Percentiles rank a stretch among this genome's conserved stretches.
Evolutionary conservation across 1,140 invertebrate genomes (phyloP).

Genomic region (Pissodes strobi): DNA sequence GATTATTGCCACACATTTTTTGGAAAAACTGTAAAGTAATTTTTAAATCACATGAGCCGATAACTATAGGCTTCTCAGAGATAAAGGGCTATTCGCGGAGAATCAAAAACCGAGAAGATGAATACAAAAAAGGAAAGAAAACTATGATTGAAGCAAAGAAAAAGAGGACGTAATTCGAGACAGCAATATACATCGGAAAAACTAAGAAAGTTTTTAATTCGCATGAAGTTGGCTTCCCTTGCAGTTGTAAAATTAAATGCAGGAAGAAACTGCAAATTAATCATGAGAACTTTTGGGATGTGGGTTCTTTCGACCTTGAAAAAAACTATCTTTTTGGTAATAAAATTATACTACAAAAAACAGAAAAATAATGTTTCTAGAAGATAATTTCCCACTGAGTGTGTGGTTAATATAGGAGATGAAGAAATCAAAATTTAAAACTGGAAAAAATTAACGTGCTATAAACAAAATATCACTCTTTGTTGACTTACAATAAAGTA

Average conservation of each 20-base stretch:
- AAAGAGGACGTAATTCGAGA: slow-evolving; percentile 14
- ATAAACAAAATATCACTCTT: background rate
- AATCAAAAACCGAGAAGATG: no score
- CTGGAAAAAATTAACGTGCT: slow-evolving; percentile 4
- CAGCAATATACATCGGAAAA: background rate
- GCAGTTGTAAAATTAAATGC: slow-evolving; percentile 18
- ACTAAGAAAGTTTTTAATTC: slow-evolving; percentile 10
- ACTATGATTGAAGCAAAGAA: slow-evolving; percentile 1
- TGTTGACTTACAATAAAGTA: slow-evolving; percentile 28
- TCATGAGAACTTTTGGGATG: background rate
- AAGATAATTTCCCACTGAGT: slow-evolving; percentile 11
- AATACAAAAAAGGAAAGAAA: no score
- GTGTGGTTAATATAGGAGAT: slow-evolving; percentile 10
- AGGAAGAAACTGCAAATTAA: slow-evolving; percentile 13
- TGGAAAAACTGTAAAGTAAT: no score
- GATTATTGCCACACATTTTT: no score
- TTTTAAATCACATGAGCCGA: no score
- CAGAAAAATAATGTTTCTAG: slow-evolving; percentile 10
- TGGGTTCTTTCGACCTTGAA: slow-evolving; percentile 14
- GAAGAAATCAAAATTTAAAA: slow-evolving; percentile 5
- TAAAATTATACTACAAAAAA: slow-evolving; percentile 23
- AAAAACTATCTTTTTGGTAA: slow-evolving; percentile 22
- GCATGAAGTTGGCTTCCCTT: slow-evolving; percentile 5
- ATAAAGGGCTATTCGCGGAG: no score
- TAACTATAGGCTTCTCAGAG: no score